These are phyloP conservation scores for Xenopus laevis DNA, from an alignment of 2,113 vertebrate species.

Conservation along the genomic window DNA sequence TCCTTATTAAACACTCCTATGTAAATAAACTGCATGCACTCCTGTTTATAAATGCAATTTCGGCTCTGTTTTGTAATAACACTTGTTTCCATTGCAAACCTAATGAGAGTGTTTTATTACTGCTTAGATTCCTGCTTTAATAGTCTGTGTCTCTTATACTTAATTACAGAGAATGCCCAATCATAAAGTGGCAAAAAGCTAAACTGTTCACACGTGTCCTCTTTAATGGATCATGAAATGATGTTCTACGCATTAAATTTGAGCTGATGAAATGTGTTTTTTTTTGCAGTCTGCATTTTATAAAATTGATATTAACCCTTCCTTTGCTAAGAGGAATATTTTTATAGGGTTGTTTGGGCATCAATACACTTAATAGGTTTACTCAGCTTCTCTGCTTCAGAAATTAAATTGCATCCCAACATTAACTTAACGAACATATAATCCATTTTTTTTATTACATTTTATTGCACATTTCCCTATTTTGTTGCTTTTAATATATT, in stretches of 20 bases:
- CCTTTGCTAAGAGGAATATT: not conserved
- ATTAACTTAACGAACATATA: not conserved
- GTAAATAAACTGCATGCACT: not conserved
- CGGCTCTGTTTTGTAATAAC: slow-evolving; percentile 11
- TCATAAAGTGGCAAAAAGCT: slow-evolving; percentile 19
- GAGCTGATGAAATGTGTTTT: slow-evolving; percentile 18
- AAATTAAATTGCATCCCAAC: not conserved
- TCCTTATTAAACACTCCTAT: not conserved
- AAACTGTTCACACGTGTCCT: slow-evolving; percentile 4
- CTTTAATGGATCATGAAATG: slow-evolving; percentile 33
- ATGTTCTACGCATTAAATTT: slow-evolving; percentile 30
- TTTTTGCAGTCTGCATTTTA: slow-evolving; percentile 4
- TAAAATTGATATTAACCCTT: slow-evolving; percentile 9
- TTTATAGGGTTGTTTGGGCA: not conserved
- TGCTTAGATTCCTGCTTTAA: slow-evolving; percentile 6
- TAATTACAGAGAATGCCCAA: slow-evolving; percentile 36
- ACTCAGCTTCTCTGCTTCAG: not conserved
- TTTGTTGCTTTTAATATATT: too few species aligned
- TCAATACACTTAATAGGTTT: not conserved
- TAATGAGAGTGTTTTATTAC: slow-evolving; percentile 17
- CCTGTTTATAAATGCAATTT: not conserved
- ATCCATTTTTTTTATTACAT: not conserved
- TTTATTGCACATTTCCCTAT: not conserved
- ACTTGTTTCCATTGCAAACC: not conserved
- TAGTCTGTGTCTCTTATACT: slow-evolving; percentile 26